Percentiles rank a stretch among this genome's conserved stretches.
These are phyloP conservation scores for Busseola fusca DNA, from an alignment of 2,888 invertebrate genomes.

Conservation along the genomic window DNA sequence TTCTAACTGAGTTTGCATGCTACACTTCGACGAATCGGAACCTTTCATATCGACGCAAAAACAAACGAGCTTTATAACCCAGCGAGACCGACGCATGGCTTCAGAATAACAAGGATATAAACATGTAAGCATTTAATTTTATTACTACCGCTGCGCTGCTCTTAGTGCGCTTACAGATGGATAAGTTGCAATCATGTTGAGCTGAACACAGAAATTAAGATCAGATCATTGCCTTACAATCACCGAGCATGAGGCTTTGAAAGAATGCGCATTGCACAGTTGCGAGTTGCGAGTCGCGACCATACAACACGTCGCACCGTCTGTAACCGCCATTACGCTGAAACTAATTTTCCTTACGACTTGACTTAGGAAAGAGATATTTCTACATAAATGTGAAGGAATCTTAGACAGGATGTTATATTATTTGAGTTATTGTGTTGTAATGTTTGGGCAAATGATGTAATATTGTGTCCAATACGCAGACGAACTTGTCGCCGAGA, in stretches of 20 bases:
- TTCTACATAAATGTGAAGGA: constrained; percentile 13
- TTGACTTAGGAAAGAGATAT: constrained; percentile 76
- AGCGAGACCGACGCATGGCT: constrained; percentile 83
- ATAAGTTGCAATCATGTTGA: constrained; percentile 44
- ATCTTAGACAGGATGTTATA: constrained; percentile 32
- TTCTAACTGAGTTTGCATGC: constrained; percentile 74
- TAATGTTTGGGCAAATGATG: constrained; percentile 46
- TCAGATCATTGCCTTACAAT: constrained; percentile 28
- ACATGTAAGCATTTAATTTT: constrained; percentile 78
- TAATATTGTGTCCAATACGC: constrained; percentile 73
- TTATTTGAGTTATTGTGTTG: constrained; percentile 28
- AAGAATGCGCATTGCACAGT: constrained; percentile 35
- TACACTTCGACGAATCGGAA: constrained; percentile 61
- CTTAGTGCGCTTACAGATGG: constrained; percentile 65
- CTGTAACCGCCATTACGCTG: constrained; percentile 67
- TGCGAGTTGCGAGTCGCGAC: constrained; percentile 36
- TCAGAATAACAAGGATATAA: constrained; percentile 83
- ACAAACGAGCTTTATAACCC: constrained; percentile 71
- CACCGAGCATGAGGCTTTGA: constrained; percentile 52
- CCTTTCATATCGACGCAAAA: constrained; percentile 58
- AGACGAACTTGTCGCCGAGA: constrained; percentile 98
- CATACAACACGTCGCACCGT: constrained; percentile 54
- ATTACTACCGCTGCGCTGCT: constrained; percentile 59
- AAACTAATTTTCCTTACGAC: constrained; percentile 75
- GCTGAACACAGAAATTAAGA: constrained; percentile 12